Base-by-base conservation (phyloP, 1,140 invertebrate species). In the Tetramorium parvispinum region DNA sequence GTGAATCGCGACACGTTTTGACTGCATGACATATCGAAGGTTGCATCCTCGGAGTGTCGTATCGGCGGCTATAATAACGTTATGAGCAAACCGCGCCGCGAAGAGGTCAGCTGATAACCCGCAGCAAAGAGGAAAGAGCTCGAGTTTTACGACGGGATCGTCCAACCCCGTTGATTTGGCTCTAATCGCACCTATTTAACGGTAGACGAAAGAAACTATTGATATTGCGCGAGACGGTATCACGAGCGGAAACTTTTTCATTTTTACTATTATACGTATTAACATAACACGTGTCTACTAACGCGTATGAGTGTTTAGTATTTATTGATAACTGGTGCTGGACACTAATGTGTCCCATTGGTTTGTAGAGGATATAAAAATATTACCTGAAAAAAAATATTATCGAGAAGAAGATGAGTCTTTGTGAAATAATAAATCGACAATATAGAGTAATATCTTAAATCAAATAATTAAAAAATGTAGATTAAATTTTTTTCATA, bases 11-110 rank as follows among this genome's bases (percentile, higher is more conserved):
- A 86, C 87, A 88, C 87, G 85, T 81, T 86, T 70, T 27, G 75
- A 81, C 18, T 68, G 75, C 87, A 86, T 88, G 87, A 78, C 85
- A 71, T 86, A 86, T 86, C 75, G 87, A 88, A 86, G 87, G 87
- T 88, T 88, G 73, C 46, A 73, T 81, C 43, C 75, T 87, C 49
- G 71, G 27, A 24, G 8, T 87, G 53, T 66, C 63, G 65, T 86
- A 83, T 63, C 73, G 40, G 32, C 49, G 68, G 75, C 46, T 88
- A 65, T 86, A 88, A 88, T 87, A 81, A 87, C 59, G 43, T 85
- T 61, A 68, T 63, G 40, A 88, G 75, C 63, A 76, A 85, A 61
- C 51, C 59, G 61, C 61, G 61, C 27, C n/a, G 57, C 76, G 46
- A 70, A 71, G 75, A 49, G 87, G 87, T 88, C 87, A 86, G 16